Evolutionary conservation across 2,888 invertebrate genomes (phyloP), one percentile per base, ranked within the genome.

Genomic region (Acrocyrtus sp.): DNA sequence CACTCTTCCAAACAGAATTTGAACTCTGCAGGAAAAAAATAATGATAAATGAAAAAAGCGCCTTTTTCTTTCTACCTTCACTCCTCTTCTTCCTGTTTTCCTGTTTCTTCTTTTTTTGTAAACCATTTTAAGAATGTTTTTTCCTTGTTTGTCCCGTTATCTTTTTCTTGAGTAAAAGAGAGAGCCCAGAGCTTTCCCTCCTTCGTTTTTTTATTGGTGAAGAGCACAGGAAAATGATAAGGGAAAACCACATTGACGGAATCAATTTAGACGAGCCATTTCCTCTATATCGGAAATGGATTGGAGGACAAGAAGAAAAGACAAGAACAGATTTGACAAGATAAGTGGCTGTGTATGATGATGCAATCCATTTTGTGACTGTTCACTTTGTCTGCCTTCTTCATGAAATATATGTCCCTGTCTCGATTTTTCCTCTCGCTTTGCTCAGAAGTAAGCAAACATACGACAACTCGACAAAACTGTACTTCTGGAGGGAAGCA

Each of bases 31-130:
- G 26, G n/a, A n/a, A n/a, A n/a, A n/a, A n/a, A n/a, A n/a, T n/a
- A n/a, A 60, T 67, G 67, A 67, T 67, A 67, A 67, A 67, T 67
- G 67, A 67, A 67, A 67, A 60, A 67, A 67, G 50, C 41, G n/a
- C n/a, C n/a, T n/a, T n/a, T n/a, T 45, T 39, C 24, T 57, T 43
- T 12, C 51, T 27, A 51, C 50, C 26, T 53, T 24, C 39, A 62
- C 48, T 34, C 47, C 12, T 61, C 43, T 47, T 22, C 47, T 21
- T 29, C 48, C 41, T 43, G 45, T 58, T 51, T 41, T 45, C n/a
- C 3, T 41, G 43, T 58, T 58, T 58, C 45, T 17, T 21, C 43
- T 43, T 58, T n/a, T n/a, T n/a, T n/a, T n/a, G n/a, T n/a, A n/a
- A n/a, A n/a, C n/a, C n/a, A n/a, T n/a, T n/a, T n/a, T n/a, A n/a